Evolutionary conservation across 1,140 invertebrate species (phyloP).

Genomic region (Apis laboriosa): DNA sequence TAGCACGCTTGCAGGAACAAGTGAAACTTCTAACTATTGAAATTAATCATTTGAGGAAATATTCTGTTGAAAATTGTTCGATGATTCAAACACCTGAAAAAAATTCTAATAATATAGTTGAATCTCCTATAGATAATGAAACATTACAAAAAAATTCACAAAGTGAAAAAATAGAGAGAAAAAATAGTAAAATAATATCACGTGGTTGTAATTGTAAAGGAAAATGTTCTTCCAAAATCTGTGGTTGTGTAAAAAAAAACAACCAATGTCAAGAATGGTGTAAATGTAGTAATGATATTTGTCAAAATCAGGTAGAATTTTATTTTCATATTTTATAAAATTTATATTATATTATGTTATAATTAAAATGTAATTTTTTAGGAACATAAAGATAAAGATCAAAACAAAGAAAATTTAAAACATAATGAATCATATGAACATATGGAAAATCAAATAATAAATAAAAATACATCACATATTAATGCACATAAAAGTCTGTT

Average conservation of each 20-base stretch:
- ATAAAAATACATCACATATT: background rate
- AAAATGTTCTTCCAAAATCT: constrained; percentile 59
- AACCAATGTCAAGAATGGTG: constrained; percentile 54
- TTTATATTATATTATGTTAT: background rate
- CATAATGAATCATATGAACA: background rate
- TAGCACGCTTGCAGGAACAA: constrained; percentile 56
- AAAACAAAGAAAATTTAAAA: constrained; percentile 31
- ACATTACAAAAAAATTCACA: background rate
- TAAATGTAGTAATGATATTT: constrained; percentile 56
- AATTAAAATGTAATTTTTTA: background rate
- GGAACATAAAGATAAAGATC: background rate
- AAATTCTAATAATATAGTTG: background rate
- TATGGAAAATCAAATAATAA: background rate
- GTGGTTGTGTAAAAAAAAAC: constrained; percentile 67
- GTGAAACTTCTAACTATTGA: constrained; percentile 51
- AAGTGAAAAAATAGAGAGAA: too few relatives aligned
- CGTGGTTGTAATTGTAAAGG: constrained; percentile 62
- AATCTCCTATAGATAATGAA: background rate
- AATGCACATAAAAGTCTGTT: background rate
- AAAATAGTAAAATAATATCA: background rate
- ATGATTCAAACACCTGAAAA: background rate
- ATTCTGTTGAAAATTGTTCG: background rate
- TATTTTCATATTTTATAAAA: background rate
- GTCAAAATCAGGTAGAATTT: constrained; percentile 65
- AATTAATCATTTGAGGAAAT: constrained; percentile 36